A percentile compares a stretch with the other conserved stretches of the same genome.
phyloP scores from a whole-genome alignment of 2,797 vertebrate species.

The Falco columbarius region DNA sequence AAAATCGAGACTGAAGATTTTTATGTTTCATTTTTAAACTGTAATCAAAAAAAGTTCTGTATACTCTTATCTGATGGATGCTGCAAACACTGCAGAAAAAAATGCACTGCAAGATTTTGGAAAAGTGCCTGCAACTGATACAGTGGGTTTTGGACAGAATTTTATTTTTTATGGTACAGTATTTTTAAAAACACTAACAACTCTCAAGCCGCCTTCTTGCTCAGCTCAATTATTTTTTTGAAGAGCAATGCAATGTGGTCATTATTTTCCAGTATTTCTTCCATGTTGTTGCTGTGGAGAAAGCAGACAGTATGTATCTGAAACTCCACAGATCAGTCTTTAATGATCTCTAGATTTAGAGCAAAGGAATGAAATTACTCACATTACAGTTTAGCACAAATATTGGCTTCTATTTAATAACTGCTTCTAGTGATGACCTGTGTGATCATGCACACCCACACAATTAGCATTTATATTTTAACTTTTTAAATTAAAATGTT shows the following conservation, averaged over 20 bases:
- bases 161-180: not conserved
- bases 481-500: not conserved
- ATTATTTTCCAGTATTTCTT: not conserved
- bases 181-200: not conserved
- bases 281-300: not conserved
- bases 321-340: not conserved
- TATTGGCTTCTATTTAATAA: not conserved
- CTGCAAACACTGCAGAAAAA: slow-evolving; percentile 51
- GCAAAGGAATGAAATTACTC: not conserved
- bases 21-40: slow-evolving; percentile 14
- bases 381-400: not conserved
- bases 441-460: not conserved
- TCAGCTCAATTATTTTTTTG: not conserved
- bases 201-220: not conserved
- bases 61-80: not conserved
- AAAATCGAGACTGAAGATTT: not conserved
- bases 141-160: not conserved
- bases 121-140: slow-evolving; percentile 22
- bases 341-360: not conserved
- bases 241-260: not conserved
- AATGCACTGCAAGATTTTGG: slow-evolving; percentile 19
- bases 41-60: not conserved
- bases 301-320: not conserved
- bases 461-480: not conserved
- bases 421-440: not conserved